Conservation (phyloP, 2,113 vertebrate species). For the Burhinus bistriatus region DNA sequence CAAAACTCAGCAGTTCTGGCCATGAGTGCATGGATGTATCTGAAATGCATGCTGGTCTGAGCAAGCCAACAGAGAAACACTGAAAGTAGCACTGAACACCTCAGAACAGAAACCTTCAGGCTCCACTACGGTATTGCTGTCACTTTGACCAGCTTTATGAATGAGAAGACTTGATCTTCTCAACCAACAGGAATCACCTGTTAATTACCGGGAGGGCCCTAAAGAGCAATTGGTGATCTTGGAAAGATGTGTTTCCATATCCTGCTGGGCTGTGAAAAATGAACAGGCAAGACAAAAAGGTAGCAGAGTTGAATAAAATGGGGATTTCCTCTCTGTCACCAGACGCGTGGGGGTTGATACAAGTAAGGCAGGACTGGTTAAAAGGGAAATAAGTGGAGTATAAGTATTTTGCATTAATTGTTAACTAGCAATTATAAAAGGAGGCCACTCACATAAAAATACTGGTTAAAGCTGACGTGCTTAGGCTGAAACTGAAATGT, state of each 20-base stretch:
- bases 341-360: neutral
- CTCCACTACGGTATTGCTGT: accelerated
- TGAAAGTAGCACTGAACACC: neutral
- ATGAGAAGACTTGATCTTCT: neutral
- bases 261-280: neutral
- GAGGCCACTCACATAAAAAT: neutral
- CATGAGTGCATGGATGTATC: neutral
- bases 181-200: neutral
- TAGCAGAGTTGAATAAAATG: neutral
- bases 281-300: neutral
- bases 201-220: neutral
- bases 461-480: neutral
- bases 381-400: neutral
- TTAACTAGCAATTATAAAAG: neutral
- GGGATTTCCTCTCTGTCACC: neutral
- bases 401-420: neutral
- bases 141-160: too few relatives aligned
- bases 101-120: neutral
- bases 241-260: neutral
- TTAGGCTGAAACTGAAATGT: neutral
- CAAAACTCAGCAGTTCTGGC: neutral
- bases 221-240: neutral
- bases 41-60: accelerated
- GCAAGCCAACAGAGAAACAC: neutral
- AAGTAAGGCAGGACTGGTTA: neutral